Evolutionary conservation across 2,888 invertebrate species (phyloP).

Genomic region (Eristalinus sepulchralis): DNA sequence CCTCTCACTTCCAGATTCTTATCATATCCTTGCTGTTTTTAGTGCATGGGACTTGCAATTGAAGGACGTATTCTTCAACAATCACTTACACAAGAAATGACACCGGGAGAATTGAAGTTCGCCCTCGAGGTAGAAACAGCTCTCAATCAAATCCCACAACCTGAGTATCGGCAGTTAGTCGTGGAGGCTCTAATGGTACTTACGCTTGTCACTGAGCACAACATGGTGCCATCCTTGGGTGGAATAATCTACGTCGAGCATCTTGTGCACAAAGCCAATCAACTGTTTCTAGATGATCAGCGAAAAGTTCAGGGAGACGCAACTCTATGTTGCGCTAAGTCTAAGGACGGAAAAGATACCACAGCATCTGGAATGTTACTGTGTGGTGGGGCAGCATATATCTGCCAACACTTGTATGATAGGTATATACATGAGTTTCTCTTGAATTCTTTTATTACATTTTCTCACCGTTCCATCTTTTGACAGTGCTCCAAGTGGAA

Average conservation of each 20-base stretch:
- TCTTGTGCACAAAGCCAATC: slow-evolving; percentile 96
- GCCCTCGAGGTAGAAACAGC: slow-evolving; percentile 98
- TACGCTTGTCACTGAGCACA: slow-evolving; percentile 93
- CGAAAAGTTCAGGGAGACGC: slow-evolving; percentile 95
- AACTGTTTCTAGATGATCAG: slow-evolving; percentile 97
- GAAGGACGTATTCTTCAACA: slow-evolving; percentile 95
- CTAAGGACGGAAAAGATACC: slow-evolving; percentile 83
- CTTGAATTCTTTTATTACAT: not conserved
- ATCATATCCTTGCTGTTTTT: slow-evolving; percentile 73
- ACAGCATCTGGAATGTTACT: slow-evolving; percentile 85
- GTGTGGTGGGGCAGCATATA: slow-evolving; percentile 96
- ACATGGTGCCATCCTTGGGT: slow-evolving; percentile 88
- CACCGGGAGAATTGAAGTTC: slow-evolving; percentile 98
- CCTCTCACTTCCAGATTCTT: not conserved
- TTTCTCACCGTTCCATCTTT: not conserved
- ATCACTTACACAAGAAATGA: slow-evolving; percentile 99
- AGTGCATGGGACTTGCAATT: slow-evolving; percentile 96
- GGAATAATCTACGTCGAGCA: slow-evolving; percentile 93
- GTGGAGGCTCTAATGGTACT: slow-evolving; percentile 99
- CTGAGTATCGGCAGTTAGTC: slow-evolving; percentile 97
- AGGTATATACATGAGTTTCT: slow-evolving; percentile 73
- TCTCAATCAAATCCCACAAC: slow-evolving; percentile 97
- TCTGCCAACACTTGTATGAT: slow-evolving; percentile 98
- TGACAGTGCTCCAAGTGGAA: slow-evolving; percentile 95
- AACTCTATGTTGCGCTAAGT: slow-evolving; percentile 95